Base-by-base conservation (phyloP, 2,797 vertebrate species). In the Karalla daura region DNA sequence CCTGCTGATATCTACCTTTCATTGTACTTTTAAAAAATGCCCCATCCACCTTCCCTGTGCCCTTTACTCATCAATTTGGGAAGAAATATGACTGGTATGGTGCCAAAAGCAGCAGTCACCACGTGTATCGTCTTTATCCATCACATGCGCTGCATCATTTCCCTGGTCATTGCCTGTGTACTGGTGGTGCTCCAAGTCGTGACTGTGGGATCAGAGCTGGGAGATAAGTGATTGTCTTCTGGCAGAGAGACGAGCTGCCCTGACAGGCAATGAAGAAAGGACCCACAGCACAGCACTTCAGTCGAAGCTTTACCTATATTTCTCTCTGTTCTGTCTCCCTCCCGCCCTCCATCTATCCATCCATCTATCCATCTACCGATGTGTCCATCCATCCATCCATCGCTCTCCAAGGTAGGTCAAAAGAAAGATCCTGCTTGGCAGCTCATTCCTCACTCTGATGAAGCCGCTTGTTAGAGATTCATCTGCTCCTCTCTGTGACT, bases 391-490 rank as follows among this genome's bases (percentile, higher is more conserved):
- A 36, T 58, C 54, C 33, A 45, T 65, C 83, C 75, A 46, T 67
- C 24, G 66, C 69, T 89, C 78, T 76, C 70, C 74, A 79, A 88
- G 89, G 89, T 90, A 89, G 89, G 92, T 92, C 86, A 92, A 89
- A 90, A 86, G 80, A 88, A 84, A 90, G 89, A 88, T 89, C 70
- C 74, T 52, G 51, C 74, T 72, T 88, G 90, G 83, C 88, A 89
- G 86, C 80, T 89, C 89, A 90, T 92, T 88, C 78, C 64, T 93
- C 87, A 88, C 79, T 84, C 82, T 91, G 92, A 93, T 90, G 84
- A 91, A 93, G 90, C 80, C 27, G 79, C 91, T 92, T 91, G 92
- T 93, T 92, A 93, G 86, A 81, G 75, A 84, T 72, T 87, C 85
- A 81, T 89, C 86, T 86, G 28, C 71, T 84, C 60, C 54, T 80